Evolutionary conservation across 2,113 vertebrate genomes (phyloP).

Genomic region (Sorex fumeus): DNA sequence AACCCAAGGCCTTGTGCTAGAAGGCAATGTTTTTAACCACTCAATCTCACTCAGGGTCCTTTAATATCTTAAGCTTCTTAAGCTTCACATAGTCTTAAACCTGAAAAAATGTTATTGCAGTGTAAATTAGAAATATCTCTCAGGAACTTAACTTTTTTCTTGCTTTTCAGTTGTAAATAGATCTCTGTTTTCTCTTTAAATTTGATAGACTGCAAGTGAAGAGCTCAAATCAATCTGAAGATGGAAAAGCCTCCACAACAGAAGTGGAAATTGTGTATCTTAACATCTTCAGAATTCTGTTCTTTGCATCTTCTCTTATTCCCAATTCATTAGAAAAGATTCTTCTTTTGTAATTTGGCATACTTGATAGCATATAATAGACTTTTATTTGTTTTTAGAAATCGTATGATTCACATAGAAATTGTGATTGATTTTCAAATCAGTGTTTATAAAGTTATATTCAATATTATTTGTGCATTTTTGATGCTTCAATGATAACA

Average conservation of each 20-base stretch:
- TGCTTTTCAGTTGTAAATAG: background rate
- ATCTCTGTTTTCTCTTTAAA: background rate
- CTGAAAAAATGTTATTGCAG: background rate
- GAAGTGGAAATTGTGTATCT: background rate
- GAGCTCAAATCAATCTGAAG: background rate
- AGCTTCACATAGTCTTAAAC: background rate
- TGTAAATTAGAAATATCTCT: background rate
- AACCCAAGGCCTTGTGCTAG: too few relatives aligned
- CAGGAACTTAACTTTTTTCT: background rate
- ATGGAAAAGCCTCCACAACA: rapidly evolving
- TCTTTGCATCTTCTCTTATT: background rate
- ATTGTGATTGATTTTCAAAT: background rate
- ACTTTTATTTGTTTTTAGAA: background rate
- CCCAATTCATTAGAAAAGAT: too few relatives aligned
- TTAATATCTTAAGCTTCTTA: background rate
- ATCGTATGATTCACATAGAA: background rate
- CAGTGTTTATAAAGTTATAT: background rate
- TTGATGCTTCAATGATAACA: background rate
- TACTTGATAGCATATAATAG: too few relatives aligned
- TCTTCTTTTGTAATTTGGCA: background rate
- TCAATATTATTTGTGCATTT: background rate
- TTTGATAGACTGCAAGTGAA: background rate
- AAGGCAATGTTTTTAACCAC: too few relatives aligned
- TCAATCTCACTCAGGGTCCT: too few relatives aligned
- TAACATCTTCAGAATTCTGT: background rate